These are phyloP conservation scores for Camponotus vicinus DNA, from an alignment of 1,140 invertebrate genomes.

Conservation along the genomic window DNA sequence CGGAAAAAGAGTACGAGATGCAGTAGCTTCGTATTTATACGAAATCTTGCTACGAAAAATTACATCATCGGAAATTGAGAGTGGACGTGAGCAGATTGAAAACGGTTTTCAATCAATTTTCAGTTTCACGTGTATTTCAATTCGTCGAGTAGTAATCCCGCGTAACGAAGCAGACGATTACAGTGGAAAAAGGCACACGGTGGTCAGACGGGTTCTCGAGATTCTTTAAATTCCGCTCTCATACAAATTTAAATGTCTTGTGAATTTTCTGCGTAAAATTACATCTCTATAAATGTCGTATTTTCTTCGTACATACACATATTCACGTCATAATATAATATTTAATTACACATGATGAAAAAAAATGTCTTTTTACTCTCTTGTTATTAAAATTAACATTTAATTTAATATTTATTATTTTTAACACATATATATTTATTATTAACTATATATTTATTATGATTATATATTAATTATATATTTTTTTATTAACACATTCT, in stretches of 20 bases:
- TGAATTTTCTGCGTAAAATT: background rate
- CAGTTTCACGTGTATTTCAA: slow-evolving; percentile 44
- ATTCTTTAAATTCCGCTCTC: background rate
- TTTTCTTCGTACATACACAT: background rate
- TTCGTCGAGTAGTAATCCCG: slow-evolving; percentile 41
- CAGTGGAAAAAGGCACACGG: slow-evolving; percentile 24
- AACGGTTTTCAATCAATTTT: slow-evolving; percentile 45
- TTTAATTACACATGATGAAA: background rate
- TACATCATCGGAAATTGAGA: slow-evolving; percentile 35
- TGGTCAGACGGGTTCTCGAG: slow-evolving; percentile 22
- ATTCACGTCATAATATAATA: background rate
- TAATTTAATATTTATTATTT: too few relatives aligned
- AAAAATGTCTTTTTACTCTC: background rate
- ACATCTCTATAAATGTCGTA: background rate
- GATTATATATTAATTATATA: too few relatives aligned
- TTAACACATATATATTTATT: too few relatives aligned
- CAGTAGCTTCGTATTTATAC: background rate
- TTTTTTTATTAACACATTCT: too few relatives aligned
- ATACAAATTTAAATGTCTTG: background rate
- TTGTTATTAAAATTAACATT: too few relatives aligned
- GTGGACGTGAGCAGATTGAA: slow-evolving; percentile 41
- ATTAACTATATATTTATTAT: too few relatives aligned
- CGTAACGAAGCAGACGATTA: slow-evolving; percentile 44
- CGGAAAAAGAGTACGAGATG: background rate
- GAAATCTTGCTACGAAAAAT: slow-evolving; percentile 11